Base-by-base conservation (phyloP, 2,113 vertebrate genomes). In the Periophthalmus modestus region DNA sequence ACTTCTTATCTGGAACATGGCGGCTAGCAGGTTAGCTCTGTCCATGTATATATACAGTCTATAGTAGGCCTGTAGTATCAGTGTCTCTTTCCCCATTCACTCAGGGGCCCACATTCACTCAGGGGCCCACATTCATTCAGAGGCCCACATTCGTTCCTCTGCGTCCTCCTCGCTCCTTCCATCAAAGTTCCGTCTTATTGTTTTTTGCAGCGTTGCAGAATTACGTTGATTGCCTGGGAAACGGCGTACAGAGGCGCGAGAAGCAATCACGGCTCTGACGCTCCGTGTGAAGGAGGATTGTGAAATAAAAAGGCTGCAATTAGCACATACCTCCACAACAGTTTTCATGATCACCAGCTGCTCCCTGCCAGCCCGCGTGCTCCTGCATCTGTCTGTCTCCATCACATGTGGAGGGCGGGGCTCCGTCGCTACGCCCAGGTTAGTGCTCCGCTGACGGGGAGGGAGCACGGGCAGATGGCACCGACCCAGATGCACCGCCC, bases 281-380 rank as follows among this genome's bases (percentile, higher is more conserved):
- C 79, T 79, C 50, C 18, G 28, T 66, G 66, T 80, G 68, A 77
- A 79, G 67, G 67, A 24, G n/a, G 62, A 39, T 39, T 36, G 16
- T n/a, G 34, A n/a, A 61, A 72, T 66, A 84, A 83, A 70, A 48
- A 47, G 58, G 61, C 34, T 18, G 71, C 78, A 85, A 91, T 89
- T 88, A 90, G 79, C 82, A 59, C 57, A 86, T 81, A 69, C 21
- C 24, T 74, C 66, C 71, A 71, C 58, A 73, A 84, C 75, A 24
- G 72, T 82, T 88, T 87, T 74, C 79, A 81, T 82, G 71, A 86
- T 81, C 80, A 73, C 87, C 92, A 92, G 90, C 87, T 93, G 90
- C 86, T 81, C 75, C 82, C 79, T 88, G 39, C 39, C 39, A 28
- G 87, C 82, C 75, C 13, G 24, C 76, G 77, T n/a, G 72, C 57